Percentiles rank a stretch among this genome's conserved stretches.
phyloP scores from a whole-genome alignment of 2,888 invertebrate genomes.

The Ormyrus pomaceus region DNA sequence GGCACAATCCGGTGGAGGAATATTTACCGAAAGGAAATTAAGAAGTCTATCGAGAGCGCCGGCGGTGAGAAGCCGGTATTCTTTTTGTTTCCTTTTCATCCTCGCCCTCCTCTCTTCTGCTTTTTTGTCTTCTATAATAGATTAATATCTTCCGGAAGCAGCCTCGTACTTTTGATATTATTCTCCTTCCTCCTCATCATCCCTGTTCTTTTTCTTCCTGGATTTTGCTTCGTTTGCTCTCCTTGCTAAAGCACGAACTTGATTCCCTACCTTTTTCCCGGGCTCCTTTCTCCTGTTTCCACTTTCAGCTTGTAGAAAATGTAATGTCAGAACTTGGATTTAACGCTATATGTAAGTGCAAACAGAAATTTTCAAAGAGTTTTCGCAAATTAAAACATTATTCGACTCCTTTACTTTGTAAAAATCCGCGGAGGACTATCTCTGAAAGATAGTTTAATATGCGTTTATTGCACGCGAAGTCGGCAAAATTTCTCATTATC shows the following conservation, averaged over 20 bases:
- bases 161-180: slow-evolving; percentile 50
- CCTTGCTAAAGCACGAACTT: slow-evolving; percentile 3
- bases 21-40: slow-evolving; percentile 56
- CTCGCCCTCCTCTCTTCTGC: slow-evolving; percentile 42
- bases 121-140: slow-evolving; percentile 52
- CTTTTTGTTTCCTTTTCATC: slow-evolving; percentile 35
- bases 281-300: neutral
- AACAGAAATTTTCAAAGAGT: too few species aligned
- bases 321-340: slow-evolving; percentile 18
- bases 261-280: slow-evolving; percentile 1
- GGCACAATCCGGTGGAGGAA: slow-evolving; percentile 37
- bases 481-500: too few species aligned
- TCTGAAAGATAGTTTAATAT: too few species aligned
- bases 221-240: slow-evolving; percentile 8
- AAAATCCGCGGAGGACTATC: too few species aligned
- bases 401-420: too few species aligned
- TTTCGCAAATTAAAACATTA: too few species aligned
- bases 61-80: slow-evolving; percentile 18
- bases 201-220: slow-evolving; percentile 32
- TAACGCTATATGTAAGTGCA: neutral
- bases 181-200: slow-evolving; percentile 46
- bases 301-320: neutral
- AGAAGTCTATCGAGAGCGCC: slow-evolving; percentile 53
- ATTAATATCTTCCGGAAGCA: slow-evolving; percentile 53
- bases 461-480: too few species aligned